phyloP scores from a whole-genome alignment of 2,888 invertebrate species.

The Gymnocheta viridis region DNA sequence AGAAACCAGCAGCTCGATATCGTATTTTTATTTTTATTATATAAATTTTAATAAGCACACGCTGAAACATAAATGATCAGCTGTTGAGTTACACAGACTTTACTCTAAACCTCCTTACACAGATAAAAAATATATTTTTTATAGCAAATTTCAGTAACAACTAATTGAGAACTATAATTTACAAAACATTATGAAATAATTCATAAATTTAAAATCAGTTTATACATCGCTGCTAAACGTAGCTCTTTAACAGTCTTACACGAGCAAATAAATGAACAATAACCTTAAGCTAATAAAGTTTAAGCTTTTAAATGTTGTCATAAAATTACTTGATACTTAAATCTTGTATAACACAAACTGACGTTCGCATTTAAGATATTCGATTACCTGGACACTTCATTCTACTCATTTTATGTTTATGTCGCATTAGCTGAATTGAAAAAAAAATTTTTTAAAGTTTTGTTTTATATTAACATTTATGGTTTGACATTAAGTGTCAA shows the following conservation, averaged over 20 bases:
- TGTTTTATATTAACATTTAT: slow-evolving; percentile 63
- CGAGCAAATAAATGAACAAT: slow-evolving; percentile 29
- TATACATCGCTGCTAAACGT: background rate
- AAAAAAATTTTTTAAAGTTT: slow-evolving; percentile 36
- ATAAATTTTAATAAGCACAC: no score
- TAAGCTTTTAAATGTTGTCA: slow-evolving; percentile 63
- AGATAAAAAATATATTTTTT: no score
- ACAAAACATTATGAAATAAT: background rate
- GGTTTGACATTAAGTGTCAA: slow-evolving; percentile 77
- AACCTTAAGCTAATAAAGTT: slow-evolving; percentile 50
- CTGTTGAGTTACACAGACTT: no score
- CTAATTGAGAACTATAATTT: no score
- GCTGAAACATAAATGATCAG: no score
- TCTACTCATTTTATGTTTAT: slow-evolving; percentile 18
- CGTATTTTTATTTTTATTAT: no score
- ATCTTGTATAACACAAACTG: slow-evolving; percentile 40
- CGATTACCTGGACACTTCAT: slow-evolving; percentile 1
- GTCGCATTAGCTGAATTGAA: background rate
- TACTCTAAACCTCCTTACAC: no score
- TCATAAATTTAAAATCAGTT: background rate
- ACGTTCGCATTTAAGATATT: slow-evolving; percentile 29
- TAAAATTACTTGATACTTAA: slow-evolving; percentile 50
- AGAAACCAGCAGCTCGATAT: no score
- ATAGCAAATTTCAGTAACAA: no score
- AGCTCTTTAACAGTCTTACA: slow-evolving; percentile 1